phyloP scores from a whole-genome alignment of 2,888 invertebrate species.

The Esperia sulphurella region DNA sequence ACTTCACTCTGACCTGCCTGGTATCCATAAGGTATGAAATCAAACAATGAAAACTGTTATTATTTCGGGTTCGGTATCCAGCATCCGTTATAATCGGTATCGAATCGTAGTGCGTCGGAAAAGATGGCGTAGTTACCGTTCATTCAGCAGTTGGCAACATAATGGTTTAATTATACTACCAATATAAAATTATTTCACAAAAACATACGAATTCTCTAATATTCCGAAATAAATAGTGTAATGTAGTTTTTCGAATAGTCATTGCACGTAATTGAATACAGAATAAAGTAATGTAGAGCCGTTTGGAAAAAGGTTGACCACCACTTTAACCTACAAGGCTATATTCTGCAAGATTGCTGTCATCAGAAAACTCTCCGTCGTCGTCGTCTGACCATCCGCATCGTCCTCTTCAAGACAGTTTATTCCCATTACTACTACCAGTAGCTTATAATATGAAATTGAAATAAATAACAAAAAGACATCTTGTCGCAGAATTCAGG shows the following conservation, averaged over 20 bases:
- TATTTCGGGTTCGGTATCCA: conserved; percentile 43
- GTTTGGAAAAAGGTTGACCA: conserved; percentile 28
- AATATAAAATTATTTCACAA: background rate
- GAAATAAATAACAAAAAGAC: too few relatives aligned
- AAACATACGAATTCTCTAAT: background rate
- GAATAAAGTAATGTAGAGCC: too few relatives aligned
- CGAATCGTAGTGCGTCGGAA: conserved; percentile 49
- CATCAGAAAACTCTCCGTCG: conserved; percentile 42
- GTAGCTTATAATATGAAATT: background rate
- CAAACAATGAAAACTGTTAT: conserved; percentile 6
- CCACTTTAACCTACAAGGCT: conserved; percentile 20
- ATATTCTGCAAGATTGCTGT: conserved; percentile 42
- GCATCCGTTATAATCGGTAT: conserved; percentile 27
- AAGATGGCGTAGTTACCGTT: conserved; percentile 36
- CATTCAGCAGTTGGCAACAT: conserved; percentile 33
- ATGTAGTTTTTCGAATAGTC: background rate
- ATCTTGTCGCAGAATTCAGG: too few relatives aligned
- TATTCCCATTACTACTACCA: conserved; percentile 1
- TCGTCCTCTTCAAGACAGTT: conserved; percentile 14
- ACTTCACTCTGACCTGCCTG: too few relatives aligned
- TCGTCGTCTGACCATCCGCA: conserved; percentile 35
- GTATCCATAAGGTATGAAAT: too few relatives aligned
- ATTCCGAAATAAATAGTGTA: background rate
- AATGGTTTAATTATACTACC: background rate
- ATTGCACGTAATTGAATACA: too few relatives aligned